Percentiles rank a stretch among this genome's conserved stretches.
These are phyloP conservation scores for Dinothrombium tinctorium DNA, from an alignment of 1,140 invertebrate species.

Conservation along the genomic window DNA sequence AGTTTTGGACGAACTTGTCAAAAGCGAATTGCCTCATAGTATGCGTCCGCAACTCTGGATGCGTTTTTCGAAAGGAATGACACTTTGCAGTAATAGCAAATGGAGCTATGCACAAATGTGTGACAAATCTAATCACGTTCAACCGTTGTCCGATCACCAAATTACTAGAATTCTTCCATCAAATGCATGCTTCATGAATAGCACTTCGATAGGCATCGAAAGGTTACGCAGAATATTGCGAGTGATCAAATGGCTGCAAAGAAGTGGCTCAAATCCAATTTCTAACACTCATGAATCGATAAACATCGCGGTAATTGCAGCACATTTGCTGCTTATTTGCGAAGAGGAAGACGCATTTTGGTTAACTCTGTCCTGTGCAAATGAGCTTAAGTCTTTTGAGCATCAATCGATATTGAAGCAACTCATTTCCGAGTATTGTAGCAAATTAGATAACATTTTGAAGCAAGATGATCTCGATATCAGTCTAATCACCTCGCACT, in stretches of 20 bases:
- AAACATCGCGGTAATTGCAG: slow-evolving; percentile 37
- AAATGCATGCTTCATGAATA: slow-evolving; percentile 87
- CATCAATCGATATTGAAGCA: background rate
- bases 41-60: slow-evolving; percentile 86
- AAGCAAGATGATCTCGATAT: slow-evolving; percentile 56
- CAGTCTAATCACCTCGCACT: slow-evolving; percentile 69
- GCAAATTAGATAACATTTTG: slow-evolving; percentile 66
- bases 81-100: slow-evolving; percentile 3
- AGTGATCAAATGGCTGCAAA: slow-evolving; percentile 63
- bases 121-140: slow-evolving; percentile 46
- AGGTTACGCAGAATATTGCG: slow-evolving; percentile 67
- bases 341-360: slow-evolving; percentile 98
- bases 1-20: slow-evolving; percentile 67
- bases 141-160: slow-evolving; percentile 75
- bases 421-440: background rate
- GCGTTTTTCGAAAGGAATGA: slow-evolving; percentile 53
- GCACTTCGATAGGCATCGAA: slow-evolving; percentile 52
- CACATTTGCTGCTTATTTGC: slow-evolving; percentile 75
- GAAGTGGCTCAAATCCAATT: slow-evolving; percentile 11
- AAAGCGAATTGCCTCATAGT: slow-evolving; percentile 80
- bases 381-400: slow-evolving; percentile 39
- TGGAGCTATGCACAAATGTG: slow-evolving; percentile 9
- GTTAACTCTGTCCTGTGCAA: slow-evolving; percentile 93
- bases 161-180: slow-evolving; percentile 83
- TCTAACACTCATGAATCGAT: slow-evolving; percentile 1